Evolutionary conservation across 2,797 vertebrate genomes (phyloP), one percentile per base, ranked within the genome.

Genomic region (Eulemur mongoz): DNA sequence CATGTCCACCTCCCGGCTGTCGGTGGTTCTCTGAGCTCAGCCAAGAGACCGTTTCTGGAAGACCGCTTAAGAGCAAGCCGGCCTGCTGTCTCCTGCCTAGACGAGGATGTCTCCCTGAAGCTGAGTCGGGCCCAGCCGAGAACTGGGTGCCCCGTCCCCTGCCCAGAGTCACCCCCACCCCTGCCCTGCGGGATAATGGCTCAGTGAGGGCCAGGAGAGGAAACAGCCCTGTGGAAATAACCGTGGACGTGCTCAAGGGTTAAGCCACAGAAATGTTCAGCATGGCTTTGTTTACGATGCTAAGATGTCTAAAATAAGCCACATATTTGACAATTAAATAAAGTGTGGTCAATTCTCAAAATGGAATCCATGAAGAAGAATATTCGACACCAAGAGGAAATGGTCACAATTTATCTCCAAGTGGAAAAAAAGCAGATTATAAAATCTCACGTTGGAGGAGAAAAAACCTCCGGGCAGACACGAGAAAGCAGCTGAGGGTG

Each of bases 201-300:
- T 65, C 89, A 27, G 50, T 0, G 20, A 80, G 52, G 45, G 38
- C 22, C 43, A 3, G 6, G 22, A 52, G 78, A 43, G 14, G 69
- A 75, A 82, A 35, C 30, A 78, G 79, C 45, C 61, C 59, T 38
- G 45, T n/a, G 75, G 61, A 82, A 81, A 61, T 17, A 63, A 59
- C 88, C 30, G 8, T 1, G 15, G 81, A 50, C 12, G 2, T 11
- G 14, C 15, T 95, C 73, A 12, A 78, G 54, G 70, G 35, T 17
- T 76, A 70, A n/a, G 61, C 90, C 52, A 89, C 61, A 89, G 69
- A 84, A 57, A 82, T 82, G 76, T 43, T 70, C 65, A 57, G 59
- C 3, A 9, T 57, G 90, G 80, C 72, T 95, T 90, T 80, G 83
- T 87, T 87, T 92, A 96, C 4, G 78, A 65, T 50, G 17, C 67